Conservation (phyloP, 1,140 invertebrate species). For the Drosophila paulistorum region DNA sequence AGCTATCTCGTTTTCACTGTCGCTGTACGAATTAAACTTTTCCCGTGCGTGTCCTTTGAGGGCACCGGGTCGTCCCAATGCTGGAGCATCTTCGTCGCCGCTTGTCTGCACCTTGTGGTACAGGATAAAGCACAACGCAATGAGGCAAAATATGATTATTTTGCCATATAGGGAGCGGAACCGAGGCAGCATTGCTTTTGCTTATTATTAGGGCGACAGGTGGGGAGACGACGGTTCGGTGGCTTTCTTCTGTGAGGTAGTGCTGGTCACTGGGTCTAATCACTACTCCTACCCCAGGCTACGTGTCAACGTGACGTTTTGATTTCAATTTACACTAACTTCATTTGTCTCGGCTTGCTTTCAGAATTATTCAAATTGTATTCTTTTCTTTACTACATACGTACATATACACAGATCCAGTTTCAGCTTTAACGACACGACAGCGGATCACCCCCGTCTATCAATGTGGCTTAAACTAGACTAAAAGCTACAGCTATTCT, state of each 20-base stretch:
- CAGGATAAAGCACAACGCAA: slow-evolving; percentile 74
- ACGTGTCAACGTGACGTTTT: slow-evolving; percentile 47
- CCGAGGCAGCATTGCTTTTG: slow-evolving; percentile 75
- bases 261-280: slow-evolving; percentile 30
- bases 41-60: slow-evolving; percentile 31
- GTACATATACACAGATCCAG: slow-evolving; percentile 27
- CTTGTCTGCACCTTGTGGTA: slow-evolving; percentile 74
- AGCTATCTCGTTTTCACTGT: slow-evolving; percentile 59
- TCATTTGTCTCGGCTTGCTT: slow-evolving; percentile 52
- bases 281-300: slow-evolving; percentile 5
- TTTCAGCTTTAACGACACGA: neutral
- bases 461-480: slow-evolving; percentile 75
- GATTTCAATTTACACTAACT: slow-evolving; percentile 27
- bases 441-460: slow-evolving; percentile 36
- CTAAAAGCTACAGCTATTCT: slow-evolving; percentile 65
- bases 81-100: slow-evolving; percentile 33
- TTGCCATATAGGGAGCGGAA: slow-evolving; percentile 82
- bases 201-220: slow-evolving; percentile 10
- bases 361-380: slow-evolving; percentile 35
- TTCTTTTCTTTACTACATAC: slow-evolving; percentile 20
- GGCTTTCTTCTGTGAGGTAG: slow-evolving; percentile 52
- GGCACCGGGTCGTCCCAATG: slow-evolving; percentile 24
- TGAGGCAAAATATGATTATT: slow-evolving; percentile 73
- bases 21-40: slow-evolving; percentile 25
- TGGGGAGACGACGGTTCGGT: slow-evolving; percentile 1